Base-by-base conservation (phyloP, 1,140 invertebrate genomes). In the Drosophila fuyamai region DNA sequence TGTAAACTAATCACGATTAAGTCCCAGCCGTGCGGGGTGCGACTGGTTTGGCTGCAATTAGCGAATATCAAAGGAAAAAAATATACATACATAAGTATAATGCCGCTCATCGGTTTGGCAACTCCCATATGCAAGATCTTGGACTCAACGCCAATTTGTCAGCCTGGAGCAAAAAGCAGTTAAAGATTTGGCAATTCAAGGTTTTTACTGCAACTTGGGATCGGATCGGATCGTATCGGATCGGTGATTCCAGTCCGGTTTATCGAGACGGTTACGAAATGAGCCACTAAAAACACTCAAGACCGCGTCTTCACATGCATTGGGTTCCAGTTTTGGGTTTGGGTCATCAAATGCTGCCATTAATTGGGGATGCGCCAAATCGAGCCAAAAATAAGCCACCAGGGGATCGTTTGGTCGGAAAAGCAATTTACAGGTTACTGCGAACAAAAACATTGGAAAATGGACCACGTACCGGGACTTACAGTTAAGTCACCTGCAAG, bases 111-210 rank as follows among this genome's bases (percentile, higher is more conserved):
- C 38, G 68, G 55, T 71, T 72, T 60, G 54, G 47, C 66, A 67
- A 67, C 63, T 60, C 12, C 63, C 58, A 35, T 16, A 38, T 55
- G 50, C 53, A 71, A 74, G 71, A 55, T 56, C 48, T 50, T 35
- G 43, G 48, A 18, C n/a, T 23, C 13, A 16, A 10, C 13, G 53
- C 68, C 40, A 44, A 48, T 59, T 38, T 75, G 63, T 75, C 74
- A 53, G 79, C 82, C 83, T 82, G 82, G 79, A 81, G 81, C 80
- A 29, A 48, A 51, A 48, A 51, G 38, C 48, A 54, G 43, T 58
- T 48, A 48, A 79, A 79, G 79, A 88, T 89, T 88, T 88, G 86
- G 79, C 79, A 88, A 88, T 89, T 89, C 83, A 88, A 88, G 83
- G 83, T 88, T 86, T 86, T 77, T 68, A 68, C 57, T 79, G 75